These are phyloP conservation scores for Pammene aurita DNA, from an alignment of 2,888 invertebrate genomes.

Conservation along the genomic window DNA sequence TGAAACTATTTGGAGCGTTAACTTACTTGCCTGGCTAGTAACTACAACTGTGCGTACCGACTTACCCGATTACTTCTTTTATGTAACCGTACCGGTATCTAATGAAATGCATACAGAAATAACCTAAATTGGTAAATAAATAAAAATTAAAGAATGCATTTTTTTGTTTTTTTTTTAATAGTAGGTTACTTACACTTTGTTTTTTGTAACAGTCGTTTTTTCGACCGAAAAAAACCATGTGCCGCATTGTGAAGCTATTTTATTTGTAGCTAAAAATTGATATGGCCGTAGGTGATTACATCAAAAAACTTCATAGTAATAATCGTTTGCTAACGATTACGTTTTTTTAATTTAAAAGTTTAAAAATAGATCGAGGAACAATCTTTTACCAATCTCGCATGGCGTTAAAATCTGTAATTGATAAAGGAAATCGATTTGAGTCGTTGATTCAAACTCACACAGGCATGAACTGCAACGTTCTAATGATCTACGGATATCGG, in stretches of 20 bases:
- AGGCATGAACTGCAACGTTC: conserved; percentile 8
- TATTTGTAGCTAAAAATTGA: too few species aligned
- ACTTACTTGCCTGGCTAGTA: conserved; percentile 28
- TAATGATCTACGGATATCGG: conserved; percentile 27
- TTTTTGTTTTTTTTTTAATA: too few species aligned
- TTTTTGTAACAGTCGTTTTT: too few species aligned
- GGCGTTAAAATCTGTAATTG: conserved; percentile 36
- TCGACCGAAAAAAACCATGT: too few species aligned
- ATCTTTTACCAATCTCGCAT: conserved; percentile 19
- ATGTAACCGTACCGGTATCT: conserved; percentile 35
- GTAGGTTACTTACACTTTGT: too few species aligned
- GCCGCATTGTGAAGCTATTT: too few species aligned
- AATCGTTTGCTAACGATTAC: too few species aligned
- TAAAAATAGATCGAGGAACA: too few species aligned
- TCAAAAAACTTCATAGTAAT: too few species aligned
- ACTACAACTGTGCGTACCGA: conserved; percentile 32
- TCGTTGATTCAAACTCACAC: conserved; percentile 25
- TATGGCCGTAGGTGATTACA: too few species aligned
- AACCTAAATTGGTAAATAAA: neutral
- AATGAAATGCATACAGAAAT: conserved; percentile 10
- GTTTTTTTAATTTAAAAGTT: neutral
- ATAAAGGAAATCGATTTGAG: conserved; percentile 22
- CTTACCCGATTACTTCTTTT: conserved; percentile 37
- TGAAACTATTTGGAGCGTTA: conserved; percentile 36
- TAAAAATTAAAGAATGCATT: too few species aligned